Percentiles rank a stretch among this genome's conserved stretches.
Evolutionary conservation across 37 sponge, comb jelly and placozoan genomes (phyloP).

Genomic region (Corticium candelabrum): DNA sequence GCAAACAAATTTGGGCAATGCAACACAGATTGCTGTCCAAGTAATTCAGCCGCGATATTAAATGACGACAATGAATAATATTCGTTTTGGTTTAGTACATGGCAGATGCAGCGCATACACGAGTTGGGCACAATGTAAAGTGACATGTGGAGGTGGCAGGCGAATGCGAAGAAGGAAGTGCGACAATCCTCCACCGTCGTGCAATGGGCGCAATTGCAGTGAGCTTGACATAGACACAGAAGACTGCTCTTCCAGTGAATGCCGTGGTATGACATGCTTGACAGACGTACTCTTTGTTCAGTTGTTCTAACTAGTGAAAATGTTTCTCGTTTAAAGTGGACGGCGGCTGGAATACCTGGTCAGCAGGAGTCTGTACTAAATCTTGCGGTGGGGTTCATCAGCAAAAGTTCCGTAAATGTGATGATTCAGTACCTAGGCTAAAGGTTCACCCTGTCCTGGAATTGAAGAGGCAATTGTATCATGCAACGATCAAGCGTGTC

Average conservation of each 20-base stretch:
- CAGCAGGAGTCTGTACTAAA: slow-evolving; percentile 23
- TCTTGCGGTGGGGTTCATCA: slow-evolving; percentile 33
- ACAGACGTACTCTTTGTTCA: too few relatives aligned
- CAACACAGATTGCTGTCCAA: not conserved
- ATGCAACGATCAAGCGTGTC: slow-evolving; percentile 45
- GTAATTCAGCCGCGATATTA: not conserved
- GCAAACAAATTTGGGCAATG: not conserved
- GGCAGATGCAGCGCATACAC: too few relatives aligned
- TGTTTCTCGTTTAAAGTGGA: slow-evolving; percentile 5
- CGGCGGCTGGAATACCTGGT: slow-evolving; percentile 35
- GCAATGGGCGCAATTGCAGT: too few relatives aligned
- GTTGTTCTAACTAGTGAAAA: too few relatives aligned
- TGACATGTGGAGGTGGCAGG: too few relatives aligned
- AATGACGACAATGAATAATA: too few relatives aligned
- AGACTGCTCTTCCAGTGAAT: too few relatives aligned
- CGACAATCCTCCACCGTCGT: too few relatives aligned
- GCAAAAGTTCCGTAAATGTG: slow-evolving; percentile 15
- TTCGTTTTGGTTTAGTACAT: slow-evolving; percentile 1
- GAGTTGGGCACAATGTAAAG: too few relatives aligned
- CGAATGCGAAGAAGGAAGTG: too few relatives aligned
- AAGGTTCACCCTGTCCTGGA: slow-evolving; percentile 27
- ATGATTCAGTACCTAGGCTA: slow-evolving; percentile 6
- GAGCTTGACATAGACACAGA: too few relatives aligned
- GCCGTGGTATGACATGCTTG: too few relatives aligned
- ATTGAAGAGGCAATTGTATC: not conserved